Percentiles rank a stretch among this genome's conserved stretches.
Evolutionary conservation across 1,140 invertebrate genomes (phyloP).

Genomic region (Bombyx mandarina): DNA sequence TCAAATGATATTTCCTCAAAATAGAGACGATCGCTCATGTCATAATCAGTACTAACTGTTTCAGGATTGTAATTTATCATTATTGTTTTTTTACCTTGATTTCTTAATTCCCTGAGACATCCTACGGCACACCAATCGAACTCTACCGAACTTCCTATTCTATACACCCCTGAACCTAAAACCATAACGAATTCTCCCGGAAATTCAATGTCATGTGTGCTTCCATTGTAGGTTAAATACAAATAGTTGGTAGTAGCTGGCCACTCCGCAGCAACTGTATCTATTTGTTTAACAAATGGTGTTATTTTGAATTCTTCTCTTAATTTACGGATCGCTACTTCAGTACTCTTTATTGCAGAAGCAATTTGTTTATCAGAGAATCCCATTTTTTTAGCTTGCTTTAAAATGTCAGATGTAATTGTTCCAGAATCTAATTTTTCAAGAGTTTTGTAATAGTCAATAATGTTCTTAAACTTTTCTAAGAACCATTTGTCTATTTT

Average conservation of each 20-base stretch:
- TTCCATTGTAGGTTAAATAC: constrained; percentile 96
- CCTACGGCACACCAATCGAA: constrained; percentile 99
- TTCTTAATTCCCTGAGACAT: constrained; percentile 91
- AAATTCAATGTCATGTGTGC: constrained; percentile 89
- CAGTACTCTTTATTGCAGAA: constrained; percentile 87
- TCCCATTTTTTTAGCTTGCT: constrained; percentile 92
- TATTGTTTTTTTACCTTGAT: constrained; percentile 90
- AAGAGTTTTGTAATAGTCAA: constrained; percentile 77
- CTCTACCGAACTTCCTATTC: constrained; percentile 99
- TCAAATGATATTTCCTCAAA: constrained; percentile 99
- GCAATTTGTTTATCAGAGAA: constrained; percentile 99
- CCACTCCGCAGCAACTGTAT: constrained; percentile 99
- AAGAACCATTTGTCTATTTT: constrained; percentile 99
- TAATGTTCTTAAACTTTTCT: constrained; percentile 94
- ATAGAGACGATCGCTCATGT: constrained; percentile 98
- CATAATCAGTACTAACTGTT: constrained; percentile 99
- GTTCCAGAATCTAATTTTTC: constrained; percentile 76
- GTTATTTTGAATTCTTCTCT: constrained; percentile 81
- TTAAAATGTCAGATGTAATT: constrained; percentile 75
- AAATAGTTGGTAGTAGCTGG: constrained; percentile 98
- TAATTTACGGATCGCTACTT: constrained; percentile 82
- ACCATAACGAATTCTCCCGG: constrained; percentile 86
- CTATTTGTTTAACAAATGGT: constrained; percentile 97
- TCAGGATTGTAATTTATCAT: constrained; percentile 99
- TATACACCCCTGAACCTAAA: constrained; percentile 96